Conservation (phyloP, 2,113 vertebrate genomes). For the Pygoscelis adeliae region DNA sequence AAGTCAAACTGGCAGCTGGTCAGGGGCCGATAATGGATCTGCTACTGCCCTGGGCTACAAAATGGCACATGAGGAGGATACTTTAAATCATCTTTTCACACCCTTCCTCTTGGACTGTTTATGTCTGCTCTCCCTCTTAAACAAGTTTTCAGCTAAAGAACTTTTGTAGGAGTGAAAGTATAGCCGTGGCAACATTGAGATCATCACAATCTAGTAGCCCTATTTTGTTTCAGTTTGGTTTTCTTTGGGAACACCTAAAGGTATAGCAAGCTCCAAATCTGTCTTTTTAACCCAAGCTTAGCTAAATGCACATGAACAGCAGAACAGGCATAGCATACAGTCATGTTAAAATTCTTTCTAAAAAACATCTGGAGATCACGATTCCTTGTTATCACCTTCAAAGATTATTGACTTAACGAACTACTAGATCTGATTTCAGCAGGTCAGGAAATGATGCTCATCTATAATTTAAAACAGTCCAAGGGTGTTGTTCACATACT, state of each 20-base stretch:
- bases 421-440: neutral
- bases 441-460: neutral
- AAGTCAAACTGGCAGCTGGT: neutral
- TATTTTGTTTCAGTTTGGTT: neutral
- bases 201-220: neutral
- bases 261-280: neutral
- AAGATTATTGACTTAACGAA: neutral
- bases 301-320: neutral
- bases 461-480: neutral
- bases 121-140: neutral
- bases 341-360: neutral
- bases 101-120: neutral
- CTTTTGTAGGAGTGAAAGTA: neutral
- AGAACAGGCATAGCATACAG: neutral
- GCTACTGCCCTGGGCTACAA: neutral
- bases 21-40: rapidly evolving
- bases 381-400: neutral
- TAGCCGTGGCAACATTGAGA: neutral
- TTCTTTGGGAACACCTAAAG: neutral
- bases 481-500: neutral
- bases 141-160: neutral
- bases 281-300: neutral
- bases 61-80: neutral
- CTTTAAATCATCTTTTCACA: neutral
- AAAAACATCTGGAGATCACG: neutral